phyloP scores from a whole-genome alignment of 2,113 vertebrate genomes.

The Philantomba maxwellii region DNA sequence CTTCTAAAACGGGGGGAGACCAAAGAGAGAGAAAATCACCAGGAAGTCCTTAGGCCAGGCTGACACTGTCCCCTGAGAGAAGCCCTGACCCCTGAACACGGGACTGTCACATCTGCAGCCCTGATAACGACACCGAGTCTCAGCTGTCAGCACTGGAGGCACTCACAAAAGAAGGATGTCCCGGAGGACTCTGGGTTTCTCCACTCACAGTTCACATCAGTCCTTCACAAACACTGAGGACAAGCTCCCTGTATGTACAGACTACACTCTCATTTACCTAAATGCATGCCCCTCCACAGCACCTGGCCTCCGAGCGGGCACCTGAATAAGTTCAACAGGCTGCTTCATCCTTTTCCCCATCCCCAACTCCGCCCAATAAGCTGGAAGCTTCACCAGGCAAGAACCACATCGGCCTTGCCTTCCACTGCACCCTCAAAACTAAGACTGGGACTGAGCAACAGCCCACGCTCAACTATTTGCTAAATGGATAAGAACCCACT shows the following conservation, averaged over 20 bases:
- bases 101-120: not conserved
- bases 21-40: not conserved
- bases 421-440: not conserved
- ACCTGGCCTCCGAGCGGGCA: not conserved
- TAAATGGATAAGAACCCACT: not conserved
- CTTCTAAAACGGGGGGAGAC: conserved; percentile 76
- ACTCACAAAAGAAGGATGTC: not conserved
- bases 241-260: not conserved
- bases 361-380: not conserved
- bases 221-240: not conserved
- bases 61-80: not conserved
- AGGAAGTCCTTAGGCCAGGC: not conserved
- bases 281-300: not conserved
- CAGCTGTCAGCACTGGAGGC: not conserved
- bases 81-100: not conserved
- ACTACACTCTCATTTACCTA: not conserved
- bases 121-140: not conserved
- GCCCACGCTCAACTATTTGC: not conserved
- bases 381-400: not conserved
- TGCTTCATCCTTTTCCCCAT: not conserved
- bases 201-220: not conserved
- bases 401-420: not conserved
- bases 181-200: not conserved
- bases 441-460: not conserved
- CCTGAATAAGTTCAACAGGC: not conserved